These are phyloP conservation scores for Unio pictorum DNA, from an alignment of 2,888 invertebrate species.

Conservation along the genomic window DNA sequence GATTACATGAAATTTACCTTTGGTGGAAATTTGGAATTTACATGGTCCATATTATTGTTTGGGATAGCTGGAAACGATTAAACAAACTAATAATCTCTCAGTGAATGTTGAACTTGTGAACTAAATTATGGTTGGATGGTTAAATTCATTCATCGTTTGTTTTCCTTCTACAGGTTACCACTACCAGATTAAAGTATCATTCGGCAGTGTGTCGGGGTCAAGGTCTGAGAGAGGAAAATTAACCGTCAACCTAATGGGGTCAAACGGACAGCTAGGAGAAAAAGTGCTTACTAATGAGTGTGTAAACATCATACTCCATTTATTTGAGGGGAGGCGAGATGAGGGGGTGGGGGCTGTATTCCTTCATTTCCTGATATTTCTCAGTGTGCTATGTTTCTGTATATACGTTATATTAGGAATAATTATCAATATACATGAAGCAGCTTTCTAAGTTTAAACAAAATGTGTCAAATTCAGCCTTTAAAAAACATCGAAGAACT, in stretches of 20 bases:
- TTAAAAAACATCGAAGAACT: neutral
- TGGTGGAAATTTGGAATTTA: too few relatives aligned
- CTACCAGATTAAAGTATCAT: conserved; percentile 82
- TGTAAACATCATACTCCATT: too few relatives aligned
- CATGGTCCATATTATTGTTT: neutral
- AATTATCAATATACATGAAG: too few relatives aligned
- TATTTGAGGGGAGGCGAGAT: too few relatives aligned
- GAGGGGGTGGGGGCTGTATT: too few relatives aligned
- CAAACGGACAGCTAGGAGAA: conserved; percentile 40
- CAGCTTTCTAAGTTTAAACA: too few relatives aligned
- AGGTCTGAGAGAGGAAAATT: conserved; percentile 45
- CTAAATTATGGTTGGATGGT: neutral
- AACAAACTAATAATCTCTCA: too few relatives aligned
- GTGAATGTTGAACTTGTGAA: neutral
- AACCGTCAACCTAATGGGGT: conserved; percentile 38
- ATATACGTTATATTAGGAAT: too few relatives aligned
- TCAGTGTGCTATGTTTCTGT: too few relatives aligned
- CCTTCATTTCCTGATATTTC: too few relatives aligned
- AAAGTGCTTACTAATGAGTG: conserved; percentile 36
- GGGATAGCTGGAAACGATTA: too few relatives aligned
- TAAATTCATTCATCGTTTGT: neutral
- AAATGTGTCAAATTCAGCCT: neutral
- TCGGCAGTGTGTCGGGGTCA: conserved; percentile 65
- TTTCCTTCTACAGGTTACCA: conserved; percentile 79
- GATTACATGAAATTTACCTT: too few relatives aligned